These are phyloP conservation scores for Centropyge bicolor DNA, from an alignment of 2,797 vertebrate species.

Conservation along the genomic window DNA sequence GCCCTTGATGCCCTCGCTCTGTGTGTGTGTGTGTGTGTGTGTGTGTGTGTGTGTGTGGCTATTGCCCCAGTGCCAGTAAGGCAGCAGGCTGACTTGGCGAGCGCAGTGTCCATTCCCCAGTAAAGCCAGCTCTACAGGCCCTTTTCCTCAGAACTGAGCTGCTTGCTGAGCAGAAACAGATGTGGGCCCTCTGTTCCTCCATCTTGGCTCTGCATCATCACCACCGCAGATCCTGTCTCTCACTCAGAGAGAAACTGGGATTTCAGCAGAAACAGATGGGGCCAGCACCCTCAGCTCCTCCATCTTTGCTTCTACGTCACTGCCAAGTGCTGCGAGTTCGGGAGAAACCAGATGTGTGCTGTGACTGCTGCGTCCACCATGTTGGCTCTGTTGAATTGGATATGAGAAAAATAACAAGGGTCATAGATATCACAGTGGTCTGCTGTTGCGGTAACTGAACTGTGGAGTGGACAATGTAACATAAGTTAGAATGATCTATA, in stretches of 20 bases:
- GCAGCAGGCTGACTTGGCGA: constrained; percentile 76
- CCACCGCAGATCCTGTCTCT: constrained; percentile 69
- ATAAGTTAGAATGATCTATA: neutral
- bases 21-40: constrained; percentile 15
- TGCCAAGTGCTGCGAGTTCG: constrained; percentile 39
- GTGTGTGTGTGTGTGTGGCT: constrained; percentile 53
- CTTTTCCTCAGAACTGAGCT: constrained; percentile 63
- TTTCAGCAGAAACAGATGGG: constrained; percentile 78
- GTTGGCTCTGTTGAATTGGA: constrained; percentile 32
- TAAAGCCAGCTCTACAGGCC: constrained; percentile 66
- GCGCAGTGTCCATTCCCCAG: constrained; percentile 58
- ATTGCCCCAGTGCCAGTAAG: constrained; percentile 70
- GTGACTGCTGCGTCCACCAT: constrained; percentile 37
- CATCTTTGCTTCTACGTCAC: constrained; percentile 62
- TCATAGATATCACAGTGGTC: constrained; percentile 19
- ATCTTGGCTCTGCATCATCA: constrained; percentile 78
- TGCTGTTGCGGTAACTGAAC: neutral
- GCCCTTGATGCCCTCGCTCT: constrained; percentile 63
- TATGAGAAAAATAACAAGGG: constrained; percentile 17
- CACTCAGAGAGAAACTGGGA: constrained; percentile 66
- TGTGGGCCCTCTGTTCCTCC: constrained; percentile 75
- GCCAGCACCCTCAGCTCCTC: constrained; percentile 57
- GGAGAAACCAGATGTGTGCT: constrained; percentile 66
- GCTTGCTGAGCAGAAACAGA: constrained; percentile 79
- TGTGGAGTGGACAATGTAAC: constrained; percentile 2